Evolutionary conservation across 1,140 invertebrate species (phyloP), one percentile per base, ranked within the genome.

Genomic region (Eubasilissa regina): DNA sequence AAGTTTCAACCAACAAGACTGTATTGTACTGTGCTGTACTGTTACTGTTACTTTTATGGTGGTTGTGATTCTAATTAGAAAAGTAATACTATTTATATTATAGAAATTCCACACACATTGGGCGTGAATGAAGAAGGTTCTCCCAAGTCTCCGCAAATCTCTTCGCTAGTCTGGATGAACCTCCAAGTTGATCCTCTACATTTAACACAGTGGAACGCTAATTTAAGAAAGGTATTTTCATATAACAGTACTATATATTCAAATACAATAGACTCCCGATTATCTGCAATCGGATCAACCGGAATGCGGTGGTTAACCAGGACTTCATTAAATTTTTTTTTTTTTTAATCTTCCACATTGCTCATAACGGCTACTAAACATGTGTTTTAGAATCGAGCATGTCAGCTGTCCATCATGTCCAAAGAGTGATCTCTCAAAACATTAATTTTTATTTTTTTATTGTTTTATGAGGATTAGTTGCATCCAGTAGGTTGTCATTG

Each of bases 171-270:
- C 62, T 93, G 92, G 92, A 89, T 90, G 81, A 89, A 90, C 44
- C 90, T 93, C 51, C 89, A 91, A 83, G 86, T 94, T 10, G 91
- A 93, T 87, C 88, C 89, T 35, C 87, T 87, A 45, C 89, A 89
- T 78, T 88, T 93, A 15, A 93, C 92, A 64, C 89, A 93, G 84
- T 94, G 91, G 91, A 93, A 91, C 82, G 91, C 92, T 53, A 93
- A 93, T 87, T 84, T 93, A 74, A 87, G 93, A 77, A 90, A 91
- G 87, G 92, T 91, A 85, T 85, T 85, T 17, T 62, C 12, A 10
- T 7, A 7, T 9, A 17, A 56, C 53, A 17, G 83, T n/a, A 17
- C 6, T 62, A 25, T n/a, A 1, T 55, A 15, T 55, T 55, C n/a
- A n/a, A n/a, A n/a, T n/a, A n/a, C n/a, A n/a, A n/a, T n/a, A n/a